Conservation (phyloP, 2,888 invertebrate species). For the Pachliopta kotzebuea region DNA sequence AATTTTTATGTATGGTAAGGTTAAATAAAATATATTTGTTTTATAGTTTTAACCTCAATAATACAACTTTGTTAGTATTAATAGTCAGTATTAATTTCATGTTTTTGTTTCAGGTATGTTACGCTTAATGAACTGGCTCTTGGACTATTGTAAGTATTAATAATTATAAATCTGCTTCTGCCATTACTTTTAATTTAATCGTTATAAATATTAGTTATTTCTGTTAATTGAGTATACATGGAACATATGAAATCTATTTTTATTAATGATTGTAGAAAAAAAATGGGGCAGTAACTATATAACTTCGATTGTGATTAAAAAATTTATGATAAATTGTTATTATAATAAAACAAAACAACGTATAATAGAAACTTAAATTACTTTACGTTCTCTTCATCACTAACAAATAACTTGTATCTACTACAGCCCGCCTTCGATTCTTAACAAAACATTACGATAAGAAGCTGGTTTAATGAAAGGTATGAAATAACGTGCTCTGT, state of each 20-base stretch:
- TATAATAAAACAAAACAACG: too few relatives aligned
- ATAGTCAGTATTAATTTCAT: not conserved
- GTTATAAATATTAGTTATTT: too few relatives aligned
- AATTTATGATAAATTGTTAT: too few relatives aligned
- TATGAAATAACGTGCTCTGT: conserved; percentile 22
- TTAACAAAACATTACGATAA: conserved; percentile 15
- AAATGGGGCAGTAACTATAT: too few relatives aligned
- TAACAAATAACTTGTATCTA: not conserved
- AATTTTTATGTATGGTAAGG: not conserved
- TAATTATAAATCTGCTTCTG: too few relatives aligned
- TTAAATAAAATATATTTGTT: too few relatives aligned
- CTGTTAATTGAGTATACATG: too few relatives aligned
- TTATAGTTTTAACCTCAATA: too few relatives aligned
- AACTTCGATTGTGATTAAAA: too few relatives aligned
- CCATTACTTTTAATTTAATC: too few relatives aligned
- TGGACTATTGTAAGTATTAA: conserved; percentile 3
- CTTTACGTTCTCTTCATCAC: not conserved
- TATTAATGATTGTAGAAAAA: not conserved
- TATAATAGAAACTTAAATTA: too few relatives aligned
- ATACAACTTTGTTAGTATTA: not conserved
- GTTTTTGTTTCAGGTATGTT: conserved; percentile 21
- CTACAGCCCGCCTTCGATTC: not conserved
- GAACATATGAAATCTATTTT: not conserved
- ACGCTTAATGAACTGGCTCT: not conserved
- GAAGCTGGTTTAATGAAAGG: conserved; percentile 21